Evolutionary conservation across 2,113 vertebrate genomes (phyloP).

Genomic region (Abramis brama): DNA sequence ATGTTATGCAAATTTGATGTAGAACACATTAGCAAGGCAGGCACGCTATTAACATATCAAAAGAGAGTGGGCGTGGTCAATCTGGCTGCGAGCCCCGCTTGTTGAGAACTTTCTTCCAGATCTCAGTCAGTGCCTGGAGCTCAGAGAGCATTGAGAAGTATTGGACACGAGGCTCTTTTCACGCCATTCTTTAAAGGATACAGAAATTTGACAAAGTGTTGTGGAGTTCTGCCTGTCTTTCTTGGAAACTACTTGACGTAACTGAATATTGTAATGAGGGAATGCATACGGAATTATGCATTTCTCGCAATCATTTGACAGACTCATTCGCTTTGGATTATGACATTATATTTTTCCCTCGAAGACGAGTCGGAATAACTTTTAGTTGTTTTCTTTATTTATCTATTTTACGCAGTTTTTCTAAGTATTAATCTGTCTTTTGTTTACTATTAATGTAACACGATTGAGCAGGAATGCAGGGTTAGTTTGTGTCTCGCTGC

Average conservation of each 20-base stretch:
- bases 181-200: not conserved
- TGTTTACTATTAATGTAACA: not conserved
- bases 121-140: not conserved
- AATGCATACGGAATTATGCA: not conserved
- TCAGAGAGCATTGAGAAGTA: not conserved
- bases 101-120: constrained; percentile 13
- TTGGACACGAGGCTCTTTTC: not conserved
- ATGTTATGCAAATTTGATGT: not conserved
- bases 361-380: not conserved
- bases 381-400: not conserved
- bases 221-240: not conserved
- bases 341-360: not conserved
- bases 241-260: not conserved
- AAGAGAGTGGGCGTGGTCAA: not conserved
- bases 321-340: constrained; percentile 19
- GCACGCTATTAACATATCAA: not conserved
- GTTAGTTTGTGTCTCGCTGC: not conserved
- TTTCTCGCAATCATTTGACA: not conserved
- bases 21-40: not conserved
- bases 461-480: not conserved
- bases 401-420: not conserved
- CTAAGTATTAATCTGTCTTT: not conserved
- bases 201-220: not conserved
- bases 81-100: not conserved
- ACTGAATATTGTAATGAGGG: constrained; percentile 16